These are phyloP conservation scores for Parapristionchus giblindavisi DNA, from an alignment of 2,888 invertebrate species.

Conservation along the genomic window DNA sequence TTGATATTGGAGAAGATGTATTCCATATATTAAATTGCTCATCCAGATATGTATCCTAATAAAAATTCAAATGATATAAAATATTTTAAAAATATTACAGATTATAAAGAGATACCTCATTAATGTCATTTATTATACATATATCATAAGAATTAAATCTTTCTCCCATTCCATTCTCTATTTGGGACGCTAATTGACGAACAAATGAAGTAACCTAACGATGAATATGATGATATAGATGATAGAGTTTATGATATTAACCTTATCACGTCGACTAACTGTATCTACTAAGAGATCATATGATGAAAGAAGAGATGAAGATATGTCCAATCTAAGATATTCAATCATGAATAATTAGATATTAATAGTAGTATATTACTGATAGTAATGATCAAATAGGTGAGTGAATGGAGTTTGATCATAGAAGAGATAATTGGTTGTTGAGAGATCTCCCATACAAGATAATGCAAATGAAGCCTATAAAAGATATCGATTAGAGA, in stretches of 20 bases:
- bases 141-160: slow-evolving; percentile 24
- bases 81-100: neutral
- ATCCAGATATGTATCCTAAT: no score
- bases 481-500: neutral
- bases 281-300: slow-evolving; percentile 29
- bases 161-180: slow-evolving; percentile 35
- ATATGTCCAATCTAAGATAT: neutral
- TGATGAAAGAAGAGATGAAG: neutral
- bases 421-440: slow-evolving; percentile 19
- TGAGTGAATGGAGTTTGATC: slow-evolving; percentile 10
- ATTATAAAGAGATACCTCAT: neutral
- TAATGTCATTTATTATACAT: neutral
- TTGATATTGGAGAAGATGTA: neutral
- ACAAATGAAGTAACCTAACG: slow-evolving; percentile 23
- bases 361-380: neutral
- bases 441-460: slow-evolving; percentile 25
- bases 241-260: neutral
- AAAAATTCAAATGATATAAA: neutral
- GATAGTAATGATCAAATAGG: slow-evolving; percentile 32
- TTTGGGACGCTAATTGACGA: slow-evolving; percentile 10
- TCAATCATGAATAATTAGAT: neutral
- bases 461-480: slow-evolving; percentile 7
- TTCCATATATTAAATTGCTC: no score
- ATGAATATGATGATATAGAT: neutral
- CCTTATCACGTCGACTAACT: slow-evolving; percentile 25